phyloP scores from a whole-genome alignment of 2,888 invertebrate genomes.

The Diaperis boleti region DNA sequence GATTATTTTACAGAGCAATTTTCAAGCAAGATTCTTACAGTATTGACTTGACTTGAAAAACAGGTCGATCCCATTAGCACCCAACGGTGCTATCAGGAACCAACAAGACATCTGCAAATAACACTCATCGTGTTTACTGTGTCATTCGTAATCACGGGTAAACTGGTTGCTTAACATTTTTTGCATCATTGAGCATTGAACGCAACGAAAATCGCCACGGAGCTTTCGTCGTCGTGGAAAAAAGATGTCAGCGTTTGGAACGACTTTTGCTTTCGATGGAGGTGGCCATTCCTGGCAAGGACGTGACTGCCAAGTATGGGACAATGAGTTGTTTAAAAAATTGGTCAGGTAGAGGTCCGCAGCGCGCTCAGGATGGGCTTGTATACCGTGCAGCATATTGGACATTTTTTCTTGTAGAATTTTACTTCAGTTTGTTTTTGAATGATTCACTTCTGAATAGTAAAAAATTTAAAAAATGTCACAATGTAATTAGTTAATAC shows the following conservation, averaged over 20 bases:
- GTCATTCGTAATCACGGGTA: conserved; percentile 2
- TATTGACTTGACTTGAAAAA: too few relatives aligned
- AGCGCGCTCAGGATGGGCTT: too few relatives aligned
- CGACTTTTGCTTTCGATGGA: conserved; percentile 21
- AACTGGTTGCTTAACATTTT: conserved; percentile 18
- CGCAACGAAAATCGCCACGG: background rate
- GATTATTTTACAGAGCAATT: too few relatives aligned
- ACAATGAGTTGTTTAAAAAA: conserved; percentile 18
- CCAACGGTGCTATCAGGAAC: too few relatives aligned
- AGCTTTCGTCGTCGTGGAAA: conserved; percentile 12
- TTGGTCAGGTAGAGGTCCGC: background rate
- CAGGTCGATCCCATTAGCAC: too few relatives aligned
- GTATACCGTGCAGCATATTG: too few relatives aligned
- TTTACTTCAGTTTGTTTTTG: too few relatives aligned
- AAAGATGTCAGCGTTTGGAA: conserved; percentile 14
- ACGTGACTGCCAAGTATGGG: conserved; percentile 19
- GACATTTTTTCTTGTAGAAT: too few relatives aligned
- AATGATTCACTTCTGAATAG: too few relatives aligned
- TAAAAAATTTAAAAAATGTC: too few relatives aligned
- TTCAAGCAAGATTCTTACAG: too few relatives aligned
- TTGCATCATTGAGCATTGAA: conserved; percentile 18
- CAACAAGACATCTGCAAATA: conserved; percentile 2
- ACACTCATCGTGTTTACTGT: conserved; percentile 9
- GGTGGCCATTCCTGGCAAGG: conserved; percentile 25
- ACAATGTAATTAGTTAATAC: too few relatives aligned